phyloP scores from a whole-genome alignment of 23 tunicate genomes.

The Styela clava region DNA sequence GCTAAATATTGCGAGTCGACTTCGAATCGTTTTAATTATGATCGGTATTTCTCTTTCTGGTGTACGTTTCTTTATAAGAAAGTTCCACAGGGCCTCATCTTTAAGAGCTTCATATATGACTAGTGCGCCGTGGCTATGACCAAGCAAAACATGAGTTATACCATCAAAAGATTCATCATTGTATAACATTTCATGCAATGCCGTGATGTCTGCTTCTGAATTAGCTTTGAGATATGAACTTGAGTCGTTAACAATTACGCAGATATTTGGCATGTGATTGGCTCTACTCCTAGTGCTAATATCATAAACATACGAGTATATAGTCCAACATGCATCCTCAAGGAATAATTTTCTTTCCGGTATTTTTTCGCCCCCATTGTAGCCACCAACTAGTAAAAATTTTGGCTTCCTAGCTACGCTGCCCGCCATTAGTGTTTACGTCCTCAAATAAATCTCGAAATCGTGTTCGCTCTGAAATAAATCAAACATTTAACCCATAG shows the following conservation, averaged over 20 bases:
- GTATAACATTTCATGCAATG: background rate
- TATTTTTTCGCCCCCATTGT: background rate
- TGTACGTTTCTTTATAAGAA: background rate
- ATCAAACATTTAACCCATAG: too few species aligned
- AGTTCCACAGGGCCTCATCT: background rate
- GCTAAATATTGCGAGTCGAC: background rate
- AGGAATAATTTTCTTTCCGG: background rate
- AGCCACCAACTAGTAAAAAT: background rate
- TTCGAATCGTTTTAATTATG: background rate
- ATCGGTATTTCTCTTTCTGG: too few species aligned
- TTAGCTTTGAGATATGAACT: background rate
- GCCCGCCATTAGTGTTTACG: too few species aligned
- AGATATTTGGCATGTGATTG: background rate
- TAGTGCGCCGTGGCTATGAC: background rate
- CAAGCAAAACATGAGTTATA: background rate
- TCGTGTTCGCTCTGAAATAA: too few species aligned
- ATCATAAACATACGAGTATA: background rate
- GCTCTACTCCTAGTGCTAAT: background rate
- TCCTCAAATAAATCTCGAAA: too few species aligned
- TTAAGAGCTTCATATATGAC: background rate
- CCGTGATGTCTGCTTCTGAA: background rate
- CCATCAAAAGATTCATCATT: background rate
- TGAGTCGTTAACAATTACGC: background rate
- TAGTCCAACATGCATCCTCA: background rate
- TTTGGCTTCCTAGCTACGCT: too few species aligned